Base-by-base conservation (phyloP, 2,113 vertebrate species). In the Centropristis striata region DNA sequence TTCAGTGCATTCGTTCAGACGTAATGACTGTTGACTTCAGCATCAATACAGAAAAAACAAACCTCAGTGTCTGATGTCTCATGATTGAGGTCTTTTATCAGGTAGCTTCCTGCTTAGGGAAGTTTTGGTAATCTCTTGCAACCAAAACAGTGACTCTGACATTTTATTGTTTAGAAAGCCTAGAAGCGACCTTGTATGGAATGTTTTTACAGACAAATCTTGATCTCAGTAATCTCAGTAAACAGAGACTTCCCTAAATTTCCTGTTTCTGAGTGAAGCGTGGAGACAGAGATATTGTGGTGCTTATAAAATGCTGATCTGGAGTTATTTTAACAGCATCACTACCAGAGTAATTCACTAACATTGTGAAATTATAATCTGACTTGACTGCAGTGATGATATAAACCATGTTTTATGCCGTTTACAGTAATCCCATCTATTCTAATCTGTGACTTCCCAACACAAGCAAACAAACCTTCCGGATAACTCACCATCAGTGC, bases 401-500 rank as follows among this genome's bases (percentile, higher is more conserved):
- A 8, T 59, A 18, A 71, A 54, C 8, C 5, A 2, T 69, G 64
- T 77, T 77, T 61, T 55, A 2, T 68, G 49, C 54, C 8, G 2
- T 6, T 83, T 86, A 84, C 69, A 75, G 75, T 86, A 80, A 83
- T 70, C 39, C 67, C 55, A 66, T 87, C 39, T 60, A 54, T 75
- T 89, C 60, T 84, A 54, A 86, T 86, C 63, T 71, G 10, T 41
- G 20, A 64, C 46, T 88, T 82, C 78, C 57, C 46, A 81, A 51
- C 68, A 49, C 41, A 50, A 81, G 32, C 74, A 41, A 67, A 37
- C 86, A 54, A 71, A 66, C 58, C 13, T 13, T 54, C 76, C 51
- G 27, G 32, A 82, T 73, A 49, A 51, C 41, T 78, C 68, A 58
- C 15, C 78, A 32, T 53, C 76, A 47, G 23, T 47, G 37, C 8